Base-by-base conservation (phyloP, 2,888 invertebrate genomes). In the Clepsis dumicolana region DNA sequence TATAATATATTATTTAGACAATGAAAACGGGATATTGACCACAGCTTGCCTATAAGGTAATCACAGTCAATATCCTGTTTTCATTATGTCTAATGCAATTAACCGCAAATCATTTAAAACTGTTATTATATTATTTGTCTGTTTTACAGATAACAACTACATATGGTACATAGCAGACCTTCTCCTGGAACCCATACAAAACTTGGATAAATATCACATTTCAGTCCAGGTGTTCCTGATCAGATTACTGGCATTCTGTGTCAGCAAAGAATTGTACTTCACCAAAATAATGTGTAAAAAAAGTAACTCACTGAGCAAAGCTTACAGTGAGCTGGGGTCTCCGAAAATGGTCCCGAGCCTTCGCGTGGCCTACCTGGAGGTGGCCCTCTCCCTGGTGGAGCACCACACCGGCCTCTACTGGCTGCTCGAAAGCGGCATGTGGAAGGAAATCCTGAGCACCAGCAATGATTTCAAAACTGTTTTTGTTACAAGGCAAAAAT, bases 401-500 rank as follows among this genome's bases (percentile, higher is more conserved):
- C 96, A 97, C 78, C 90, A 91, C 71, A 91, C 95, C 2, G 97
- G 97, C 0, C 82, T 96, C 32, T 87, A 93, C 29, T 97, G 96
- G 95, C 87, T 97, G 3, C 88, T 95, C n/a, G 86, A 94, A 66
- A 91, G 89, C 69, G 95, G 94, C 16, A 84, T 94, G 14, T 97
- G 97, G 97, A 94, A 91, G 70, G 94, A 95, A 74, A 94, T 96
- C 29, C 85, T 96, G 3, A 92, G 91, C 67, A 94, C 95, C 60
- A 95, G 95, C 70, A 94, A 95, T 74, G 90, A 94, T 64, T 95
- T 95, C 82, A 95, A 95, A 70, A 97, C 97, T 0, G 90, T 97
- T 48, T 97, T 97, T 79, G 95, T 97, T 10, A 94, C 95, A 0
- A 93, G 95, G 44, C 95, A 96, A 80, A 95, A 95, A 7, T 95